phyloP scores from a whole-genome alignment of 2,113 vertebrate genomes.

The Sprattus sprattus region DNA sequence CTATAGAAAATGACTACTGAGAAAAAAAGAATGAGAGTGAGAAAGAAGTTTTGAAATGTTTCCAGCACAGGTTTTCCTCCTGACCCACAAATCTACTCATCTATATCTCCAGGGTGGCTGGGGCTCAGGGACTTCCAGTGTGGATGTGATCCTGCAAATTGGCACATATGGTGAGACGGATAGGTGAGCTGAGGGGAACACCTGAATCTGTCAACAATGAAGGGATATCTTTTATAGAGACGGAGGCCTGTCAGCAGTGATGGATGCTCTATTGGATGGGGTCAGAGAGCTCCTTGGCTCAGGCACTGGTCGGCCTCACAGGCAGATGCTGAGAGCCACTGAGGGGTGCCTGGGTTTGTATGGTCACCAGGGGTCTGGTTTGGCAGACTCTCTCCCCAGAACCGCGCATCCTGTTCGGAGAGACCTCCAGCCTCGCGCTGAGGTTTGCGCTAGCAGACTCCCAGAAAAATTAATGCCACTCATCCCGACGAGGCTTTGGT shows the following conservation, averaged over 20 bases:
- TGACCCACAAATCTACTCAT: conserved; percentile 6
- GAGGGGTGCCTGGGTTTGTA: conserved; percentile 18
- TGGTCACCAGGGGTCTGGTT: conserved; percentile 17
- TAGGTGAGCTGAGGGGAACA: conserved; percentile 41
- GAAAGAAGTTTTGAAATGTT: not conserved
- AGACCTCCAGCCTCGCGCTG: conserved; percentile 49
- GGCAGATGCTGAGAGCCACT: conserved; percentile 58
- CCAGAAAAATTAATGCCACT: conserved; percentile 54
- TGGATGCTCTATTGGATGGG: conserved; percentile 55
- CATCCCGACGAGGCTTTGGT: conserved; percentile 48
- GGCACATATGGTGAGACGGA: conserved; percentile 18
- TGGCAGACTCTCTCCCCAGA: conserved; percentile 14
- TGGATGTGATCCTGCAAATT: conserved; percentile 9
- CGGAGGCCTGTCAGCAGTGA: conserved; percentile 64
- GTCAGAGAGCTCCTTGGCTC: conserved; percentile 43
- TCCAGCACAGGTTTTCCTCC: not conserved
- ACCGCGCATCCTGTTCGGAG: conserved; percentile 44
- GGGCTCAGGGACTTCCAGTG: not conserved
- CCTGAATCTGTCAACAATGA: conserved; percentile 39
- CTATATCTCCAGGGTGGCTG: not conserved
- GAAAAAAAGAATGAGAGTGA: not conserved
- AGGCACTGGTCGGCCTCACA: conserved; percentile 50
- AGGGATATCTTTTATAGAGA: conserved; percentile 54
- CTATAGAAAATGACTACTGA: not conserved
- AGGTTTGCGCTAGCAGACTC: conserved; percentile 34